Conservation (phyloP, 2,888 invertebrate species). For the Sepiola atlantica region DNA sequence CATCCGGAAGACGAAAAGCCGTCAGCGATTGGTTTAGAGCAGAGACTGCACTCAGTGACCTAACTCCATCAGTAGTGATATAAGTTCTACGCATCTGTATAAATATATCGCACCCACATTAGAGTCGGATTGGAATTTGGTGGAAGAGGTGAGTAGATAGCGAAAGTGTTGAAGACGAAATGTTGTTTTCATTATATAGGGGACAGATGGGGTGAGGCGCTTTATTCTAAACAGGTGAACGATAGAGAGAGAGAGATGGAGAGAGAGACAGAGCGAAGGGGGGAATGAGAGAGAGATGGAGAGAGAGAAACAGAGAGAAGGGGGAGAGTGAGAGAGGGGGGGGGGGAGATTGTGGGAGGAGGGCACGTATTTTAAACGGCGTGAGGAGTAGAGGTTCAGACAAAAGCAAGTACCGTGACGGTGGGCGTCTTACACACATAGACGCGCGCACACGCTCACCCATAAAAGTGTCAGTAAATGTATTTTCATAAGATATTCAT, state of each 20-base stretch:
- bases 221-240: background rate
- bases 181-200: background rate
- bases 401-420: background rate
- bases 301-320: no score
- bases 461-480: background rate
- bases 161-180: background rate
- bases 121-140: background rate
- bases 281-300: background rate
- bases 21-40: background rate
- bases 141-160: background rate
- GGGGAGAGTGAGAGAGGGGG: no score
- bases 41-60: background rate
- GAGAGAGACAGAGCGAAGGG: no score
- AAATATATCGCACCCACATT: background rate
- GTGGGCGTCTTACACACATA: background rate
- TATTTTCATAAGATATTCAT: background rate
- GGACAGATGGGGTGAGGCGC: background rate
- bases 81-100: constrained; percentile 21
- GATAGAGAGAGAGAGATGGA: background rate
- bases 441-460: background rate
- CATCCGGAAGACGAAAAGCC: background rate
- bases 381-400: background rate
- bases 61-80: background rate
- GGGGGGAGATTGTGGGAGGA: background rate
- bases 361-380: background rate